Conservation (phyloP, 2,888 invertebrate genomes). For the Coecobrya sp. region DNA sequence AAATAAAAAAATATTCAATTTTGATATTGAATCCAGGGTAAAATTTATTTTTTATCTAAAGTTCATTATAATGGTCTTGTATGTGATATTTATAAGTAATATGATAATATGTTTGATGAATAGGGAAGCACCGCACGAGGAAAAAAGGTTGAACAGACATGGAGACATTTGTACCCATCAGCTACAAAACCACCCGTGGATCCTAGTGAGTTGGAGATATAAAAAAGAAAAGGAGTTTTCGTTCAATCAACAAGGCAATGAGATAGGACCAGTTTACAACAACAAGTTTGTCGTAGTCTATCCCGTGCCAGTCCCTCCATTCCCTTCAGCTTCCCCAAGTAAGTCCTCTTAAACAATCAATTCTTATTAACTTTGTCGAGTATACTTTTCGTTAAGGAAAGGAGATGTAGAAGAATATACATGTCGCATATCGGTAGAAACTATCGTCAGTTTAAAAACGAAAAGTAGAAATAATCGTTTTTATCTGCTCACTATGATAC, state of each 20-base stretch:
- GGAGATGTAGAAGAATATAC: constrained; percentile 25
- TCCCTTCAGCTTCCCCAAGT: neutral
- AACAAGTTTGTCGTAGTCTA: constrained; percentile 56
- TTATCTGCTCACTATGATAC: constrained; percentile 12
- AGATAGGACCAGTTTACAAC: constrained; percentile 3
- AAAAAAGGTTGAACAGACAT: constrained; percentile 28
- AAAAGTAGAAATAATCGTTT: constrained; percentile 27
- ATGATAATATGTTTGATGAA: neutral
- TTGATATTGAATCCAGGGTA: too few relatives aligned
- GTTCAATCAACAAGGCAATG: constrained; percentile 69
- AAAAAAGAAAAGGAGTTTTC: constrained; percentile 51
- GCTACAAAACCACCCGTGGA: constrained; percentile 73
- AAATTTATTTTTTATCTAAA: neutral
- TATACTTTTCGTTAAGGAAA: constrained; percentile 11
- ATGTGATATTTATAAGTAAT: neutral
- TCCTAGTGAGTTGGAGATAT: constrained; percentile 30
- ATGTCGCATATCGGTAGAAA: neutral
- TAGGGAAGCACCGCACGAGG: neutral
- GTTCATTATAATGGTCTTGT: neutral
- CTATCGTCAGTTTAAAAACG: constrained; percentile 29
- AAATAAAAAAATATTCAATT: too few relatives aligned
- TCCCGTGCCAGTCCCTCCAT: neutral
- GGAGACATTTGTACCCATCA: constrained; percentile 61
- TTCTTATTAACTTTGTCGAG: constrained; percentile 71
- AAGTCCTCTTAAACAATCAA: constrained; percentile 70